Conservation (phyloP, 1,140 invertebrate genomes). For the Apis laboriosa region DNA sequence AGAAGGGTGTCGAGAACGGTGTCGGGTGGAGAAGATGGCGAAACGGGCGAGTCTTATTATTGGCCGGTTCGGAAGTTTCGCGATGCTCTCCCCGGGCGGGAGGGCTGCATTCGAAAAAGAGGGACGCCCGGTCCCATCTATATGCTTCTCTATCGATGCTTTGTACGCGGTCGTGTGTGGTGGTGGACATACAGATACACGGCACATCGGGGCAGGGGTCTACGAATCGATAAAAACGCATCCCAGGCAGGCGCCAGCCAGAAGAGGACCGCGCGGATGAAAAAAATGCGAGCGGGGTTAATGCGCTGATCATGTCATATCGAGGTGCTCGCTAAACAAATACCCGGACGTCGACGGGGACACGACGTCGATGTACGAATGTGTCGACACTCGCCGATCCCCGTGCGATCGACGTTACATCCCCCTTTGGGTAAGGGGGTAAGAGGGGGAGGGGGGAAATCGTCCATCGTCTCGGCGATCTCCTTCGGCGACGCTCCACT, state of each 20-base stretch:
- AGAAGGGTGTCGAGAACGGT: background rate
- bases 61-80: conserved; percentile 59
- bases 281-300: conserved; percentile 79
- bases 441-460: background rate
- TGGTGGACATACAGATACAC: conserved; percentile 69
- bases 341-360: conserved; percentile 54
- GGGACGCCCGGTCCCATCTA: conserved; percentile 79
- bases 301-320: conserved; percentile 81
- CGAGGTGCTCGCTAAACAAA: conserved; percentile 77
- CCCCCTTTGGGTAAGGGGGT: background rate
- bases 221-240: conserved; percentile 82
- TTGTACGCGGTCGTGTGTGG: conserved; percentile 73
- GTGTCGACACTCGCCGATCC: conserved; percentile 59
- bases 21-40: background rate
- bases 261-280: conserved; percentile 76
- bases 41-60: conserved; percentile 56
- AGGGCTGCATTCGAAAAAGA: conserved; percentile 73
- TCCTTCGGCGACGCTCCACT: background rate
- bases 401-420: conserved; percentile 43
- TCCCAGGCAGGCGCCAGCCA: conserved; percentile 80
- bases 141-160: conserved; percentile 79
- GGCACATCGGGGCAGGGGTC: conserved; percentile 74
- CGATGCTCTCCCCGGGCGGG: conserved; percentile 58
- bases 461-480: background rate
- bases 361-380: conserved; percentile 61